These are phyloP conservation scores for Pachypanchax playfairii DNA, from an alignment of 2,113 vertebrate genomes.

Conservation along the genomic window DNA sequence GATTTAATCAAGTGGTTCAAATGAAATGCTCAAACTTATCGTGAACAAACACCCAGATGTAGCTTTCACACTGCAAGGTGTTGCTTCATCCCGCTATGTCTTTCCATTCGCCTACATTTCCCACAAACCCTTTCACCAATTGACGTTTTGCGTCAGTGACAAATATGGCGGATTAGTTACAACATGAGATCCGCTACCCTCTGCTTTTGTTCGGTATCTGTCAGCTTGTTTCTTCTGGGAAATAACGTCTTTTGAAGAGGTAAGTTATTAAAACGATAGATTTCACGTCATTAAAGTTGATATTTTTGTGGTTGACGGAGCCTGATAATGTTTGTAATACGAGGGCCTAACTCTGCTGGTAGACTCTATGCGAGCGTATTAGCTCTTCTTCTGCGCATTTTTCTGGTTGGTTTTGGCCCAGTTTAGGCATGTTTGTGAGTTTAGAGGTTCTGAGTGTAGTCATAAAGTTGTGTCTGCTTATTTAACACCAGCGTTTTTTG, in stretches of 20 bases:
- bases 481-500: no score
- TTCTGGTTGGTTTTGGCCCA: no score
- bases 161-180: slow-evolving; percentile 60
- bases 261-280: slow-evolving; percentile 5
- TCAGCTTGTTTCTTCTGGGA: neutral
- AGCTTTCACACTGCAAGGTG: fast-evolving
- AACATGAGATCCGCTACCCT: slow-evolving; percentile 11
- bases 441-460: no score
- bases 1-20: no score
- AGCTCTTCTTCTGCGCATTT: no score
- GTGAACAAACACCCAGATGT: no score
- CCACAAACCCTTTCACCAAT: slow-evolving; percentile 44
- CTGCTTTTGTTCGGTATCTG: neutral
- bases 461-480: no score
- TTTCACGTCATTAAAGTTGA: fast-evolving
- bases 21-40: no score
- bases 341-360: no score
- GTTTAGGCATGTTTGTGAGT: no score
- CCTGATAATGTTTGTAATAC: fast-evolving
- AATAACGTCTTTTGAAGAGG: slow-evolving; percentile 7
- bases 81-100: slow-evolving; percentile 5
- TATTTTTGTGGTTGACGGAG: neutral
- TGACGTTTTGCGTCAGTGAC: slow-evolving; percentile 11
- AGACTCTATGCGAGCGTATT: no score
- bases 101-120: slow-evolving; percentile 44